Evolutionary conservation across 2,113 vertebrate species (phyloP), one percentile per base, ranked within the genome.

Genomic region (Danionella cerebrum): DNA sequence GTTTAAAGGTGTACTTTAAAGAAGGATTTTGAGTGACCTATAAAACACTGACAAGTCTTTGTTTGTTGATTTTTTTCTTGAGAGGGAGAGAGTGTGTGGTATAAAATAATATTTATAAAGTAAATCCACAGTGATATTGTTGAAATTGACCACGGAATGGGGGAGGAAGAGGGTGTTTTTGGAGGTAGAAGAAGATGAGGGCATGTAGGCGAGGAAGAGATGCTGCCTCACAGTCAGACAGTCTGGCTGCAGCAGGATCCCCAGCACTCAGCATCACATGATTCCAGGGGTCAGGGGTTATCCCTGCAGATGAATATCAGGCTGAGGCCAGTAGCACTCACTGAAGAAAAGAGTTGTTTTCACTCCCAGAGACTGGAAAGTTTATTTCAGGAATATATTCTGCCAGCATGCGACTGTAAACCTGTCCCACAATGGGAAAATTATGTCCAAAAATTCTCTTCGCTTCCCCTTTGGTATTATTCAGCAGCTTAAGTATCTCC

Each of bases 211-310:
- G 64, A 59, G 54, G 2, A 72, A 77, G 80, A 65, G 79, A 84
- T 82, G 83, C 78, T 73, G 77, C 84, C 84, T 78, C 59, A 63
- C 79, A 85, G 88, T 83, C 86, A 90, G 88, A 90, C 88, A 85
- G 88, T 86, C 88, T 90, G 88, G 85, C 88, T 90, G 83, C 87
- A 78, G 58, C 73, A n/a, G 78, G 86, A 87, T 86, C 85, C 84
- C 74, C 82, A 79, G 83, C 85, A 81, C 86, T 85, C 83, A 80
- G 82, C 84, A 78, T 89, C 87, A 87, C 85, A 83, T 86, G 87
- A 89, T 87, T 86, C 82, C 65, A 54, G 63, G 68, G 86, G 88
- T 87, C 84, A 86, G 69, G 87, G 87, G 87, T 90, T 87, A 89
- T 87, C 86, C 87, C 71, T 66, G 74, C 85, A 86, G 88, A 90